Percentiles rank a stretch among this genome's conserved stretches.
phyloP scores from a whole-genome alignment of 1,140 invertebrate species.

The Mylabris phalerata region DNA sequence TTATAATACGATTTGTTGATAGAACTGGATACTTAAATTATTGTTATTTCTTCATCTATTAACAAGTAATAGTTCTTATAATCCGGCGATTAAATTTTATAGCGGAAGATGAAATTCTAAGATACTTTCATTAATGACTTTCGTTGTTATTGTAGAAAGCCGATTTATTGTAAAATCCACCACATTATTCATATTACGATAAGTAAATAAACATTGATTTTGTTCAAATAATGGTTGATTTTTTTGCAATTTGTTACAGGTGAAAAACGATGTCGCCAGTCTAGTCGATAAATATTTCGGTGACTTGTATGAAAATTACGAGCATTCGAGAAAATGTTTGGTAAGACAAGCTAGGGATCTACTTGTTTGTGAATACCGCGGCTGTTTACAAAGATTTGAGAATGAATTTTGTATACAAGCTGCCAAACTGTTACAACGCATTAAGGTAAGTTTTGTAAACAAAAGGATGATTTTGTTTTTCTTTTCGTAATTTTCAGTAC shows the following conservation, averaged over 20 bases:
- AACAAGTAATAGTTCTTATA: too few relatives aligned
- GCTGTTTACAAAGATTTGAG: constrained; percentile 55
- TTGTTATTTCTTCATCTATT: too few relatives aligned
- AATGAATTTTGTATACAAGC: constrained; percentile 57
- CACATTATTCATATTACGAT: neutral
- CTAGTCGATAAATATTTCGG: constrained; percentile 57
- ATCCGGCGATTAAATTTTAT: too few relatives aligned
- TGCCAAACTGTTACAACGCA: constrained; percentile 43
- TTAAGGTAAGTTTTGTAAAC: constrained; percentile 34
- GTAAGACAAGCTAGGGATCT: constrained; percentile 60
- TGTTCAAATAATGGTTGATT: too few relatives aligned
- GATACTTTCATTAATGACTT: too few relatives aligned
- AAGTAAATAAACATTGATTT: neutral
- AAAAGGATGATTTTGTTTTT: neutral
- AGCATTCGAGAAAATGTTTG: constrained; percentile 52
- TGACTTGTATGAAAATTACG: constrained; percentile 51
- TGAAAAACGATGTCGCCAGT: constrained; percentile 48
- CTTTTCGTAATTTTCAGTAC: neutral
- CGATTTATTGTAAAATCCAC: too few relatives aligned
- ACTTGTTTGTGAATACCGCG: constrained; percentile 57
- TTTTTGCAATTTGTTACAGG: constrained; percentile 39
- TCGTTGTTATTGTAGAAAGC: too few relatives aligned
- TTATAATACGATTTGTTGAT: too few relatives aligned
- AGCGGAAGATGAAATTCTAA: too few relatives aligned
- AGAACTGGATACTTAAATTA: too few relatives aligned